phyloP scores from a whole-genome alignment of 2,888 invertebrate genomes.

The Hirtodrosophila alboralis region DNA sequence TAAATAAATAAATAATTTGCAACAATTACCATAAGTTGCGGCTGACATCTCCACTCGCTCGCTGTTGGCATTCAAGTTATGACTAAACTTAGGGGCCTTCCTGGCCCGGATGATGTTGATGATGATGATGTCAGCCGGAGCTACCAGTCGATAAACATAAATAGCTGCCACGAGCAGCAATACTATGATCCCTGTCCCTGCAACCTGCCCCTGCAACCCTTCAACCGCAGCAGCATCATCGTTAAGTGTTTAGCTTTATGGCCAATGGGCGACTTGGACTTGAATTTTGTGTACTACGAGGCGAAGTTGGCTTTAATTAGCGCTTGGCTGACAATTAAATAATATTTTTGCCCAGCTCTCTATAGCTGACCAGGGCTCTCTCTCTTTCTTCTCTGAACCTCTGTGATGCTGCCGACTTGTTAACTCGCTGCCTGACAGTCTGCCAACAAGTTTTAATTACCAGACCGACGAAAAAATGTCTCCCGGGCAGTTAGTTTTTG shows the following conservation, averaged over 20 bases:
- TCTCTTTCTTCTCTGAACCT: background rate
- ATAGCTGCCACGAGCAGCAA: constrained; percentile 51
- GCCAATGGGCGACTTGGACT: constrained; percentile 56
- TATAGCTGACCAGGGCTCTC: background rate
- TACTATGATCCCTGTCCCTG: background rate
- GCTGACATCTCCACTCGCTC: constrained; percentile 47
- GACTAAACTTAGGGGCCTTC: constrained; percentile 45
- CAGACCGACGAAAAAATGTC: constrained; percentile 48
- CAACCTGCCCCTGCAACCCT: background rate
- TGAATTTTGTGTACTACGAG: constrained; percentile 5
- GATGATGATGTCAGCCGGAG: constrained; percentile 56
- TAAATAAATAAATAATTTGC: constrained; percentile 76
- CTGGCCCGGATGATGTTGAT: constrained; percentile 12
- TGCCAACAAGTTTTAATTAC: constrained; percentile 80
- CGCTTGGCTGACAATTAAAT: constrained; percentile 74
- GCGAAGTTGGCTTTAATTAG: constrained; percentile 70
- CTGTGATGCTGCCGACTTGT: constrained; percentile 76
- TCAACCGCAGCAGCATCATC: constrained; percentile 23
- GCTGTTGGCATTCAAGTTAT: constrained; percentile 56
- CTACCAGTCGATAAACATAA: constrained; percentile 77
- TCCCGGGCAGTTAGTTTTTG: constrained; percentile 64
- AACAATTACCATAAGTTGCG: constrained; percentile 75
- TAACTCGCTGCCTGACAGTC: constrained; percentile 78
- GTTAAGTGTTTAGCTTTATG: constrained; percentile 76
- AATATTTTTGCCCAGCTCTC: constrained; percentile 61